phyloP scores from a whole-genome alignment of 2,797 vertebrate species.

The Bufotes viridis region DNA sequence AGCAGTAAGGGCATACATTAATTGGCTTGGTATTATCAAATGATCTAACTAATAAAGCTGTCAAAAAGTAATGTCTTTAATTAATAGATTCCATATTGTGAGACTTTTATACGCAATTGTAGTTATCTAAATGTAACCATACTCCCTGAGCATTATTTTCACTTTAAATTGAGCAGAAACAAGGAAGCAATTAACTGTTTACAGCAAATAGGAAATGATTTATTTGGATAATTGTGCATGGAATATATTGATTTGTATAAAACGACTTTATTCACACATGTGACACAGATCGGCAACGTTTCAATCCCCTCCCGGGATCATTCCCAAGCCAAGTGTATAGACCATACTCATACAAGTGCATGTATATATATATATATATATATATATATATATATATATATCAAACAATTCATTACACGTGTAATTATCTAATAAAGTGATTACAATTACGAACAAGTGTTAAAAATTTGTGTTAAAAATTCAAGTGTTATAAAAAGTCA shows the following conservation, averaged over 20 bases:
- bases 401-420: too few species aligned
- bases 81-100: slow-evolving; percentile 44
- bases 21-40: slow-evolving; percentile 45
- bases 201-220: background rate
- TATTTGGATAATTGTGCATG: background rate
- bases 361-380: too few species aligned
- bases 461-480: too few species aligned
- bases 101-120: slow-evolving; percentile 16
- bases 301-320: too few species aligned
- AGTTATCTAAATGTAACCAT: slow-evolving; percentile 47
- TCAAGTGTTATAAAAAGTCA: too few species aligned
- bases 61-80: slow-evolving; percentile 44
- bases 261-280: too few species aligned
- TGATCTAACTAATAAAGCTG: slow-evolving; percentile 42
- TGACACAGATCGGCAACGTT: too few species aligned
- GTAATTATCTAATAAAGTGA: too few species aligned
- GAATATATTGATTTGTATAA: background rate
- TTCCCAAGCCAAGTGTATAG: too few species aligned
- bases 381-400: too few species aligned
- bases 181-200: background rate
- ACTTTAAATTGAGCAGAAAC: background rate
- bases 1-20: slow-evolving; percentile 55
- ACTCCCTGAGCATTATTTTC: slow-evolving; percentile 13
- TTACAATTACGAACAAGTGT: too few species aligned
- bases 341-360: too few species aligned